These are phyloP conservation scores for Galaxea fascicularis DNA, from an alignment of 92 coral and sea anemone species.

Conservation along the genomic window DNA sequence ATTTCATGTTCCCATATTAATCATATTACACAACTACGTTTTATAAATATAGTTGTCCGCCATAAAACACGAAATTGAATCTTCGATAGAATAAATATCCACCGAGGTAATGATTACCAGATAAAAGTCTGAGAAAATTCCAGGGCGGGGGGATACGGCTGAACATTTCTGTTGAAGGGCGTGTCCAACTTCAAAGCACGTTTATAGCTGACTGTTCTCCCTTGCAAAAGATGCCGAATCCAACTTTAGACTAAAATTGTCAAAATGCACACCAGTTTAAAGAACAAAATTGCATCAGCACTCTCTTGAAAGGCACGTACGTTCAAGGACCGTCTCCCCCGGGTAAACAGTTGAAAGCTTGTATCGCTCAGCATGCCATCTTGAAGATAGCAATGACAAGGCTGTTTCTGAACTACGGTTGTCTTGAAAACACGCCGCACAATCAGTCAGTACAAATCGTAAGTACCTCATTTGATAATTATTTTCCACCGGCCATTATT, in stretches of 20 bases:
- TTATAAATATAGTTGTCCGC: not conserved
- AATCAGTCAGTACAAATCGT: not conserved
- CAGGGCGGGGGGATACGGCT: not conserved
- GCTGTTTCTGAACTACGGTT: conserved; percentile 15
- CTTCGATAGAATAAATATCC: not conserved
- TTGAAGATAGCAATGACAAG: not conserved
- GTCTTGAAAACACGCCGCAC: not conserved
- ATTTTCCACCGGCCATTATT: not conserved
- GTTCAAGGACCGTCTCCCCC: no score
- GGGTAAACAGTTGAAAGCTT: not conserved
- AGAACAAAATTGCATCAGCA: no score
- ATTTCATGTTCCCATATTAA: no score
- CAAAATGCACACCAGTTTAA: no score
- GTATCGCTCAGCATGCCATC: conserved; percentile 6
- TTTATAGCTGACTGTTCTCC: no score
- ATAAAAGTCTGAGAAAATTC: not conserved
- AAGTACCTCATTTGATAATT: not conserved
- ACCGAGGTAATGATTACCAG: not conserved
- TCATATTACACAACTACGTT: no score
- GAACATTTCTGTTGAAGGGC: no score
- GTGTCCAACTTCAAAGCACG: no score
- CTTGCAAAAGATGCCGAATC: no score
- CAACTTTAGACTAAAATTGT: no score
- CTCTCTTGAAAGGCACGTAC: no score
- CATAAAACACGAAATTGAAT: not conserved